These are phyloP conservation scores for Fulmarus glacialis DNA, from an alignment of 2,113 vertebrate species.

Conservation along the genomic window DNA sequence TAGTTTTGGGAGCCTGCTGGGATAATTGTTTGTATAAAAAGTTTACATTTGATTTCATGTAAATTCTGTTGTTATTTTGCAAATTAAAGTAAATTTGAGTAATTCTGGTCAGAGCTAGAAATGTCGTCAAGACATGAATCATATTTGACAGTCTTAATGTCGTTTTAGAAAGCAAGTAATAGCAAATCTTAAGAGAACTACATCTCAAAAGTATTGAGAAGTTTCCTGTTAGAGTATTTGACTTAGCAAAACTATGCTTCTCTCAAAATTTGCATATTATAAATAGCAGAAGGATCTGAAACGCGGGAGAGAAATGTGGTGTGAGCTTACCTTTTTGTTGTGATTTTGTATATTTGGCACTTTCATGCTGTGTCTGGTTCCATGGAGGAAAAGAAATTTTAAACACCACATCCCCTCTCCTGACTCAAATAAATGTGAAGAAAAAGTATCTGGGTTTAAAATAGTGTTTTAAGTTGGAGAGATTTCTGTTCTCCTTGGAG, in stretches of 20 bases:
- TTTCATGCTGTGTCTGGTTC: not conserved
- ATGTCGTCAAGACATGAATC: not conserved
- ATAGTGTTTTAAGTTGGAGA: not conserved
- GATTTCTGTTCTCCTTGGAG: not conserved
- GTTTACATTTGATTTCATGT: not conserved
- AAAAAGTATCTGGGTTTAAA: not conserved
- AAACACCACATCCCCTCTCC: not conserved
- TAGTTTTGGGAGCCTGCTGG: not conserved
- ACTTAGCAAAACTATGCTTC: not conserved
- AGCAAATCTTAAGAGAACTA: not conserved
- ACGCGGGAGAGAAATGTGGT: not conserved
- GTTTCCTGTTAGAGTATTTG: not conserved
- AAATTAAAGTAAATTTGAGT: not conserved
- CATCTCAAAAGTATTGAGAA: not conserved
- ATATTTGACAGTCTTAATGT: not conserved
- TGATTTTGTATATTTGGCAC: not conserved
- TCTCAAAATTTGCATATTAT: not conserved
- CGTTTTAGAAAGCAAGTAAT: not conserved
- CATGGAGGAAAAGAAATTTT: not conserved
- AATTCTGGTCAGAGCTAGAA: not conserved
- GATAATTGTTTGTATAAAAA: not conserved
- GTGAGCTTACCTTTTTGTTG: not conserved
- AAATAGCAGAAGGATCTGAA: not conserved
- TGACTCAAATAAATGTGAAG: not conserved
- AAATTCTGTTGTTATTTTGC: not conserved